Evolutionary conservation across 2,797 vertebrate species (phyloP).

Genomic region (Pseudomugil gertrudae): DNA sequence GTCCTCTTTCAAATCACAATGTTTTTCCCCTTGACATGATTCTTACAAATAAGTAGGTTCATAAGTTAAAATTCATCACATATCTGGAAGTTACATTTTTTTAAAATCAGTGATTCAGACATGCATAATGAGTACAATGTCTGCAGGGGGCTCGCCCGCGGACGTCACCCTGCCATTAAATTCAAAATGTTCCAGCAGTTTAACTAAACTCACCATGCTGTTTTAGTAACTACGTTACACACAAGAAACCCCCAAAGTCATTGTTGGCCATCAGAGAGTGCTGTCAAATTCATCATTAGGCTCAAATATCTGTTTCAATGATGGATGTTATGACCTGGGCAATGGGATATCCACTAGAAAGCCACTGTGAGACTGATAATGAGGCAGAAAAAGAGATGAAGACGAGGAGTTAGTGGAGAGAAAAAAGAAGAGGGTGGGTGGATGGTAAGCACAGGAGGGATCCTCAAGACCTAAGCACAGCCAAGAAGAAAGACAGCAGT

Average conservation of each 20-base stretch:
- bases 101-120: constrained; percentile 31
- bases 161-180: constrained; percentile 22
- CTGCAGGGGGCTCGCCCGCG: constrained; percentile 29
- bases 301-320: constrained; percentile 26
- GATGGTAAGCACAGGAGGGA: constrained; percentile 18
- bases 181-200: constrained; percentile 22
- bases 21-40: background rate
- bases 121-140: constrained; percentile 54
- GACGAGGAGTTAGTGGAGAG: constrained; percentile 4
- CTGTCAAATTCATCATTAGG: constrained; percentile 28
- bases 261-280: constrained; percentile 8
- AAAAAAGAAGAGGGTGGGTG: background rate
- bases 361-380: constrained; percentile 33
- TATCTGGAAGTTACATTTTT: constrained; percentile 13
- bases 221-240: constrained; percentile 28
- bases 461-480: constrained; percentile 34
- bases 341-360: constrained; percentile 34
- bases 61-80: constrained; percentile 29
- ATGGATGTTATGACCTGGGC: constrained; percentile 27
- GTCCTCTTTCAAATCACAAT: background rate
- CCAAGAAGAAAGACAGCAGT: constrained; percentile 37
- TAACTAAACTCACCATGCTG: constrained; percentile 29
- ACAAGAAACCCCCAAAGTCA: constrained; percentile 23
- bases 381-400: constrained; percentile 17
- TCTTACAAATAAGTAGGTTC: too few relatives aligned